Evolutionary conservation across 2,888 invertebrate genomes (phyloP).

Genomic region (Ferrisia virgata): DNA sequence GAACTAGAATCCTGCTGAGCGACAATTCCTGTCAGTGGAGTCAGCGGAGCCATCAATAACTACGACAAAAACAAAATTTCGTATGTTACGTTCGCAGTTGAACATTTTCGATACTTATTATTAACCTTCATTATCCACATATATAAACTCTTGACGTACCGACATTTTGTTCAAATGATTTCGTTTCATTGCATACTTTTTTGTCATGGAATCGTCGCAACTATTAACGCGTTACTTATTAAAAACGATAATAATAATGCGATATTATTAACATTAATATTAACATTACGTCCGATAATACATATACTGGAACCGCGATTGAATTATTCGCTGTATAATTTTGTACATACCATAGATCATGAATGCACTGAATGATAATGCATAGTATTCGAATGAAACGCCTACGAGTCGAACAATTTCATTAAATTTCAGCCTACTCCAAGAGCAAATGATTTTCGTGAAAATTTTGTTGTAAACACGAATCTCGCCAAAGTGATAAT

Average conservation of each 20-base stretch:
- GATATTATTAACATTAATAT: neutral
- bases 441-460: conserved; percentile 3
- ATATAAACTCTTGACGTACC: neutral
- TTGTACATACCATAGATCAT: conserved; percentile 11
- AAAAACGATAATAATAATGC: neutral
- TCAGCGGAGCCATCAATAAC: conserved; percentile 44
- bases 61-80: neutral
- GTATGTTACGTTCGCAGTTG: neutral
- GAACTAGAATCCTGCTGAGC: conserved; percentile 44
- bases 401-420: neutral
- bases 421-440: conserved; percentile 7
- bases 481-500: conserved; percentile 21
- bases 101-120: neutral
- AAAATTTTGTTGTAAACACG: conserved; percentile 31
- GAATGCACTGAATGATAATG: neutral
- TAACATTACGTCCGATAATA: neutral
- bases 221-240: neutral
- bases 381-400: conserved; percentile 1
- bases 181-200: conserved; percentile 25
- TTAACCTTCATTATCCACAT: neutral
- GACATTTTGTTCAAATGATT: neutral
- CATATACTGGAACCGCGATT: neutral
- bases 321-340: neutral
- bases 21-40: conserved; percentile 41
- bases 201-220: neutral